phyloP scores from a whole-genome alignment of 1,140 invertebrate genomes.

The Penaeus indicus region DNA sequence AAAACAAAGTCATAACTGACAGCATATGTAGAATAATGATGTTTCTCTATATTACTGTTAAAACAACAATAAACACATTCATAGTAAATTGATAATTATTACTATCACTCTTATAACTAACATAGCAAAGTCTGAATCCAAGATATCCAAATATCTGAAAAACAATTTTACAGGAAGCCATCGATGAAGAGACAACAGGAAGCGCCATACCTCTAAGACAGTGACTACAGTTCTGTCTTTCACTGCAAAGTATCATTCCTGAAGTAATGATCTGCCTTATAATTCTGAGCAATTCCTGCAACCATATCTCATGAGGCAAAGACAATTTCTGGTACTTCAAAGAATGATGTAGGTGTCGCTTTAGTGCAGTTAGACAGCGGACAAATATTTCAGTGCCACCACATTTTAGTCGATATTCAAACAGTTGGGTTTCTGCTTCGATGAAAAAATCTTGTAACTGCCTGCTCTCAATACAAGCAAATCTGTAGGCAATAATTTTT shows the following conservation, averaged over 20 bases:
- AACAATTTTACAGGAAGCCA: too few species aligned
- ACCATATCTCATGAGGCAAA: too few species aligned
- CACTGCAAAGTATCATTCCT: too few species aligned
- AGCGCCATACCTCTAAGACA: too few species aligned
- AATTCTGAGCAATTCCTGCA: too few species aligned
- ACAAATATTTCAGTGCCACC: background rate
- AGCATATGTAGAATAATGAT: background rate
- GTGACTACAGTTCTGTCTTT: too few species aligned
- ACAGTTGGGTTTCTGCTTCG: constrained; percentile 3
- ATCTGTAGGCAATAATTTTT: background rate
- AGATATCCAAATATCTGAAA: too few species aligned
- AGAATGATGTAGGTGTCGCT: background rate
- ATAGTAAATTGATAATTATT: too few species aligned
- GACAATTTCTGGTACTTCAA: background rate
- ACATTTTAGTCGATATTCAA: background rate
- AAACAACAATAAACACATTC: background rate
- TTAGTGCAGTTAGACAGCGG: background rate
- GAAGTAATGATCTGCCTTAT: too few species aligned
- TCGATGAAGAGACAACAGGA: too few species aligned
- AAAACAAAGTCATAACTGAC: background rate
- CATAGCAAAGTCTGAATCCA: too few species aligned
- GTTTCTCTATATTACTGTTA: background rate
- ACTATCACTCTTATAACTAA: too few species aligned
- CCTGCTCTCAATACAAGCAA: background rate
- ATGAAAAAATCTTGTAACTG: background rate